Evolutionary conservation across 2,797 vertebrate species (phyloP), one percentile per base, ranked within the genome.

Genomic region (Monodelphis domestica): DNA sequence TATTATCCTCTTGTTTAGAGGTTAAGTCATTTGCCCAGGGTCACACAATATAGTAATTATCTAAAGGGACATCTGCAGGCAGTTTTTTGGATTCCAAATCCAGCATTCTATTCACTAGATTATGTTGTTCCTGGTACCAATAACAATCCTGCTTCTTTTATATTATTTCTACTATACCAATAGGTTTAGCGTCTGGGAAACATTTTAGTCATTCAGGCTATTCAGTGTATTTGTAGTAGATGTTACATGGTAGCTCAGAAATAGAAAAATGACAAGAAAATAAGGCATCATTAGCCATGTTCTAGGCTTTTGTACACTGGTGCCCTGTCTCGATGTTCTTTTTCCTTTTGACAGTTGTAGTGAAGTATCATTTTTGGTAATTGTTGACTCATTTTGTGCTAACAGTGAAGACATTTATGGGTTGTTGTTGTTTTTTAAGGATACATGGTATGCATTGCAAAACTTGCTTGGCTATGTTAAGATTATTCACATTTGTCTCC

Each of bases 261-360:
- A 95, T 53, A 96, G 90, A 97, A 96, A 98, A 97, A 97, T 98
- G 97, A 97, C 93, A 91, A 89, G 95, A 98, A 98, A 98, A 98
- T 98, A 98, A 97, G 97, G 97, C 94, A 94, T 96, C 94, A 95
- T 98, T 98, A 97, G 90, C 91, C 87, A 11, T 95, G 90, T 97
- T 98, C 97, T 93, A 87, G 54, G 54, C 53, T 95, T 95, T 97
- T 97, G 95, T 96, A 91, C 89, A 57, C 78, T 94, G 97, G 97
- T 95, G 94, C 97, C 96, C 96, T 95, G 63, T 95, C 97, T 97
- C 96, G 97, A 92, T 96, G 91, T 95, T 96, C 96, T 94, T 97
- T 97, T 97, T 97, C 92, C 93, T 78, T 96, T 96, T 98, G 97
- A 97, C 97, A 96, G 97, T 97, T 96, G 90, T 92, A 90, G 93